Conservation (phyloP, 1,140 invertebrate genomes). For the Bombus breviceps region DNA sequence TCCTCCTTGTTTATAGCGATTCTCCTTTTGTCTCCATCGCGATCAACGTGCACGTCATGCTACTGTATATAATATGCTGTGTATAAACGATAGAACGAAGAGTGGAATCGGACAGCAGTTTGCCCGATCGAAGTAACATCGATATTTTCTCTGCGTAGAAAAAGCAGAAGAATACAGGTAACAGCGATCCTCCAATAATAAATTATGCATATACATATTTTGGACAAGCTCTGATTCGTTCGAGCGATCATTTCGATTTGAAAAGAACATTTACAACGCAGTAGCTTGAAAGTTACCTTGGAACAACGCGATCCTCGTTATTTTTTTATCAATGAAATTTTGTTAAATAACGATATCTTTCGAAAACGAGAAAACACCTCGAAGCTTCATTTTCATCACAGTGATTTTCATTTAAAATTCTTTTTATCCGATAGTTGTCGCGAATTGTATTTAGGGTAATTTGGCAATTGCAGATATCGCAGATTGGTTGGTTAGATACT, state of each 20-base stretch:
- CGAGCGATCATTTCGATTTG: neutral
- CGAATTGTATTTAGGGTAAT: no score
- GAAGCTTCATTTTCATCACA: no score
- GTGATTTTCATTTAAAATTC: no score
- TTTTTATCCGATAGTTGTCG: no score
- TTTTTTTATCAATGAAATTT: no score
- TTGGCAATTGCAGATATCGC: no score
- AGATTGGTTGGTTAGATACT: no score
- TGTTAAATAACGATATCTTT: no score
- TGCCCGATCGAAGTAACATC: neutral
- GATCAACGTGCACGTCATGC: neutral
- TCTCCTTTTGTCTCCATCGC: neutral
- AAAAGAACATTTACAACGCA: neutral
- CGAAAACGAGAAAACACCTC: no score
- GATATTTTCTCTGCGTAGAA: neutral
- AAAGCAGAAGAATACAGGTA: neutral
- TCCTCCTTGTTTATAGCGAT: neutral
- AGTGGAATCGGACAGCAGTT: neutral
- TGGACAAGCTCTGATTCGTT: neutral
- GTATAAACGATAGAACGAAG: neutral
- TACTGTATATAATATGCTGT: neutral
- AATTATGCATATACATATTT: neutral
- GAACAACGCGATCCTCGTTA: no score
- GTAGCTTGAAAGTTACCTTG: neutral
- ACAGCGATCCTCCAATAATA: no score